These are phyloP conservation scores for Ridgeia piscesae DNA, from an alignment of 1,140 invertebrate genomes.

Conservation along the genomic window DNA sequence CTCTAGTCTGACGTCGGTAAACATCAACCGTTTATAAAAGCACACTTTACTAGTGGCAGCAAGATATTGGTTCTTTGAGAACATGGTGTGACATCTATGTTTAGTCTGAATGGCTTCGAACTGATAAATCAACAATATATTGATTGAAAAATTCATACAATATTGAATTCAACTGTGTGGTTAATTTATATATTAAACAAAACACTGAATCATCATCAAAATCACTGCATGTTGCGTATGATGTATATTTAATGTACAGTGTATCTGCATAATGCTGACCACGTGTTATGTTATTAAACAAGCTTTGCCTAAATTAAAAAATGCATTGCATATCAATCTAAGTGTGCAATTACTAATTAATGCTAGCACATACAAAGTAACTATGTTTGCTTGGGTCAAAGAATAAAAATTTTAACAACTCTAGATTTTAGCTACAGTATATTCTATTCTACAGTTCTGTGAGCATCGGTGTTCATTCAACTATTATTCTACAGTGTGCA, in stretches of 20 bases:
- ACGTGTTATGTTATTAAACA: too few species aligned
- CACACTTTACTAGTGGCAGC: too few species aligned
- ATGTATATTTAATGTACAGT: too few species aligned
- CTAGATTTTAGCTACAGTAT: not conserved
- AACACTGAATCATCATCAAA: not conserved
- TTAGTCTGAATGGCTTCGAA: too few species aligned
- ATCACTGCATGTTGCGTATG: not conserved
- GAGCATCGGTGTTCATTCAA: not conserved
- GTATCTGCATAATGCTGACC: not conserved
- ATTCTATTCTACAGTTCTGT: not conserved
- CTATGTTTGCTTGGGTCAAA: not conserved
- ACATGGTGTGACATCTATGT: too few species aligned
- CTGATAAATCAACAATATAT: too few species aligned
- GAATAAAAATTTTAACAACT: not conserved
- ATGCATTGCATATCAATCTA: not conserved
- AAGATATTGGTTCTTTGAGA: too few species aligned
- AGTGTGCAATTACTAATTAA: not conserved
- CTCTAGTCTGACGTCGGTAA: too few species aligned
- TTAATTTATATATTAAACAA: too few species aligned
- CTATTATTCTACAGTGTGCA: not conserved
- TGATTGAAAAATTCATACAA: too few species aligned
- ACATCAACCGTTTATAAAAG: too few species aligned
- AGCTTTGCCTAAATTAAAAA: constrained; percentile 8
- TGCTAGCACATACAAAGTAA: not conserved
- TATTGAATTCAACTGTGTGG: too few species aligned